phyloP scores from a whole-genome alignment of 2,113 vertebrate species.

The Coreoperca whiteheadi region DNA sequence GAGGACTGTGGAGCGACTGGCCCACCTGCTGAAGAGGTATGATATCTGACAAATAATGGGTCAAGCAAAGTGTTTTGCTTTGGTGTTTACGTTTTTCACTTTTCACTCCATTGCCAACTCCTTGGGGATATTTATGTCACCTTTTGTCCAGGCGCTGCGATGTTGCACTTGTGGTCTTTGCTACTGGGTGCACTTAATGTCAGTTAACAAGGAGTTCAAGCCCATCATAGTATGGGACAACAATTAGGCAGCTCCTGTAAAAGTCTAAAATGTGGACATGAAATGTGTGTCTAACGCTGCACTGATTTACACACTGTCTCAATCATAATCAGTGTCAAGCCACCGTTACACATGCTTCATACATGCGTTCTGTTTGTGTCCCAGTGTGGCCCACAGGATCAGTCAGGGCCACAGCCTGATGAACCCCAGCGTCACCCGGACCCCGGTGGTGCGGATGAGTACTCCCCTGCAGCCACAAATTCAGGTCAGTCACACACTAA shows the following conservation, averaged over 20 bases:
- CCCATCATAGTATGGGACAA: accelerated
- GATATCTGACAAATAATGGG: background rate
- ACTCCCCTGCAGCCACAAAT: background rate
- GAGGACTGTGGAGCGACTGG: background rate
- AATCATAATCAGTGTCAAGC: background rate
- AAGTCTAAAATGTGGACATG: background rate
- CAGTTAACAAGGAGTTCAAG: background rate
- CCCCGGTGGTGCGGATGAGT: slow-evolving; percentile 1
- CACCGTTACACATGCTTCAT: background rate
- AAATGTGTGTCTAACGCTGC: background rate
- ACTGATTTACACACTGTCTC: background rate
- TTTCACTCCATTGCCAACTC: background rate
- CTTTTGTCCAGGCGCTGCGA: background rate
- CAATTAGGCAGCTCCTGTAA: background rate
- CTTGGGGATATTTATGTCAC: background rate
- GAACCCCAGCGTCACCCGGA: slow-evolving; percentile 9
- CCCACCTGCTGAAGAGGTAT: slow-evolving; percentile 31
- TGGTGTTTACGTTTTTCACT: background rate
- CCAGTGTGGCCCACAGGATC: slow-evolving; percentile 22
- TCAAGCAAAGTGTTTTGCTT: background rate
- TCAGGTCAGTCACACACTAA: slow-evolving; percentile 23
- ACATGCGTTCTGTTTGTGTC: background rate
- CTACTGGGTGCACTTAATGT: background rate
- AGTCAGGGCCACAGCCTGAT: slow-evolving; percentile 12
- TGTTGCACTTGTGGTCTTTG: background rate